These are phyloP conservation scores for Callosobruchus maculatus DNA, from an alignment of 2,888 invertebrate species.

Conservation along the genomic window DNA sequence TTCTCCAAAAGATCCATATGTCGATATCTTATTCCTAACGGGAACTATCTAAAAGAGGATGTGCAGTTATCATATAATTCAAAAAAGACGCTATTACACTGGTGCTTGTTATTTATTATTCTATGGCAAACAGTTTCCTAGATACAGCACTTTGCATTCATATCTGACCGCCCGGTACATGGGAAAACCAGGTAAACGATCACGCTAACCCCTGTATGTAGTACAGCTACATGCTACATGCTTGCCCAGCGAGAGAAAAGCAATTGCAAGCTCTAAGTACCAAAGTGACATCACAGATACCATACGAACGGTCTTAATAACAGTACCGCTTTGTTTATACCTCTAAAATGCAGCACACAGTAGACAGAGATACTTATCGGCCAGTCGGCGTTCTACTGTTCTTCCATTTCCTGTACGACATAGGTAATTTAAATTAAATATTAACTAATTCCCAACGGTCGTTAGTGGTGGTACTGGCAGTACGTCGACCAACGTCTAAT, in stretches of 20 bases:
- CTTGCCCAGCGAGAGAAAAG: not conserved
- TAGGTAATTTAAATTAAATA: not conserved
- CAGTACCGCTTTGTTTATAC: not conserved
- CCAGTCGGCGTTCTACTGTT: not conserved
- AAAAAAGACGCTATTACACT: no score
- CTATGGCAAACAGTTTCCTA: no score
- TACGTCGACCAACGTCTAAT: not conserved
- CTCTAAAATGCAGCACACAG: not conserved
- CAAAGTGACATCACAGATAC: not conserved
- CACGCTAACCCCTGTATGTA: not conserved
- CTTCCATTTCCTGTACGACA: not conserved
- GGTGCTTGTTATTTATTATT: no score
- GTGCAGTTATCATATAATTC: no score
- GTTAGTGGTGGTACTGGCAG: not conserved
- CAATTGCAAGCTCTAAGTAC: not conserved
- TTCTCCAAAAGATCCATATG: no score
- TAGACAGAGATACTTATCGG: not conserved
- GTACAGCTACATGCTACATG: not conserved
- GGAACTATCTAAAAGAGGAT: no score
- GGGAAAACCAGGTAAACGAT: not conserved
- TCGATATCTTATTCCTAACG: no score
- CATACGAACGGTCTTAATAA: not conserved
- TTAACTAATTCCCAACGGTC: not conserved
- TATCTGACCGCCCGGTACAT: no score
- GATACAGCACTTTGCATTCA: no score